Percentiles rank a stretch among this genome's conserved stretches.
These are phyloP conservation scores for Fundulus diaphanus DNA, from an alignment of 2,797 vertebrate species.

Conservation along the genomic window DNA sequence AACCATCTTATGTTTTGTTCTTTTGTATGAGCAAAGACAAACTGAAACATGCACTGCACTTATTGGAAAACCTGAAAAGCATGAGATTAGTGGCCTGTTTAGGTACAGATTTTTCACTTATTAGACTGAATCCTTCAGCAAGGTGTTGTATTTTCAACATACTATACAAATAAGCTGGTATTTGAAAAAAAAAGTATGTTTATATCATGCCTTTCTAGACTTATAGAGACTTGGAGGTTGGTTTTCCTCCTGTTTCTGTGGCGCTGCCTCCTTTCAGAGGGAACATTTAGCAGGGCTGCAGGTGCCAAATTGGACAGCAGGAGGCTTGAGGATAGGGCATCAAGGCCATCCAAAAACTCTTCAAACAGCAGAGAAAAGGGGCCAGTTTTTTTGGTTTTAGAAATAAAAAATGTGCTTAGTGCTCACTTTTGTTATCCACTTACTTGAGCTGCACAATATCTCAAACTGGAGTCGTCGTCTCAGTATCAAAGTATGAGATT, in stretches of 20 bases:
- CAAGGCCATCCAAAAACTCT: conserved; percentile 52
- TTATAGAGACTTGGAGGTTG: neutral
- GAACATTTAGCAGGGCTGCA: conserved; percentile 48
- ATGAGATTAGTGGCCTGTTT: neutral
- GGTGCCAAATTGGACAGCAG: conserved; percentile 55
- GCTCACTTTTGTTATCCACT: neutral
- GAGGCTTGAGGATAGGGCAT: conserved; percentile 61
- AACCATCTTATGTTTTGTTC: neutral
- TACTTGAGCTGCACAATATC: neutral
- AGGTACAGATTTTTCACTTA: too few relatives aligned
- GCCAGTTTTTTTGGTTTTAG: neutral
- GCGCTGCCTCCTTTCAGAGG: conserved; percentile 49
- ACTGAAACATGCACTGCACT: neutral
- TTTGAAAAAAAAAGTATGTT: neutral
- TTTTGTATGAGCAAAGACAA: too few relatives aligned
- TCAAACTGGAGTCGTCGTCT: neutral
- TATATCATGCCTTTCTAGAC: neutral
- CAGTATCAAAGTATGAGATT: neutral
- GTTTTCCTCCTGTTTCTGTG: neutral
- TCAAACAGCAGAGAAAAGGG: neutral
- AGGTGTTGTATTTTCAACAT: neutral
- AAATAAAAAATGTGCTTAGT: neutral
- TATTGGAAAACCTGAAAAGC: neutral
- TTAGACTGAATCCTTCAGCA: too few relatives aligned
- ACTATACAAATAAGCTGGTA: neutral